Conservation (phyloP, 2,888 invertebrate genomes). For the Axea sp. region DNA sequence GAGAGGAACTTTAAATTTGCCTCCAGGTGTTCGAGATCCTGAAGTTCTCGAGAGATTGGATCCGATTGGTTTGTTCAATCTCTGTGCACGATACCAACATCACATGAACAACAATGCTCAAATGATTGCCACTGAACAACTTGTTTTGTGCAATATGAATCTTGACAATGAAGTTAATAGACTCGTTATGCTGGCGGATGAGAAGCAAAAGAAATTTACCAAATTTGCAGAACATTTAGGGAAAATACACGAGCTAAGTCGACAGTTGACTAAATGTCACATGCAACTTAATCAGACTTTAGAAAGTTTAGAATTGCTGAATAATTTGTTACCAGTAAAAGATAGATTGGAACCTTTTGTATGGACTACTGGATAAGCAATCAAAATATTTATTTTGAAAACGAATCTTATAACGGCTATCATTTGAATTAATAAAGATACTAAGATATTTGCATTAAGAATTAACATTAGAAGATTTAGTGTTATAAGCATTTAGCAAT, state of each 20-base stretch:
- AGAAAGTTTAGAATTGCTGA: constrained; percentile 91
- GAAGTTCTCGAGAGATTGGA: constrained; percentile 91
- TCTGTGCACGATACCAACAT: constrained; percentile 90
- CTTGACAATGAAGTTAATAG: constrained; percentile 88
- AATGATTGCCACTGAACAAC: constrained; percentile 89
- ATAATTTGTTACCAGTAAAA: constrained; percentile 89
- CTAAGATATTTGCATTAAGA: too few relatives aligned
- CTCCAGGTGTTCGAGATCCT: constrained; percentile 89
- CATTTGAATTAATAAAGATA: too few relatives aligned
- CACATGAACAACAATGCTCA: constrained; percentile 91
- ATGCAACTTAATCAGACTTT: constrained; percentile 90
- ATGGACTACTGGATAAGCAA: constrained; percentile 85
- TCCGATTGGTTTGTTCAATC: constrained; percentile 85
- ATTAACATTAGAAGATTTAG: too few relatives aligned
- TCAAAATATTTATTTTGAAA: too few relatives aligned
- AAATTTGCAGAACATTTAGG: constrained; percentile 92
- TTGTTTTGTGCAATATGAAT: constrained; percentile 83
- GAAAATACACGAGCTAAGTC: constrained; percentile 90
- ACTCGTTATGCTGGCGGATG: constrained; percentile 85
- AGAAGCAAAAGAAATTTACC: constrained; percentile 91
- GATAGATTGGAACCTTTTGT: constrained; percentile 93
- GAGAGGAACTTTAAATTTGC: constrained; percentile 91
- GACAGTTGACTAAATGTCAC: constrained; percentile 90
- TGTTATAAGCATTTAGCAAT: too few relatives aligned
- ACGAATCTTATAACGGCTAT: too few relatives aligned